Evolutionary conservation across 35 echinoderm and acorn worm genomes (phyloP).

Genomic region (Anneissia japonica): DNA sequence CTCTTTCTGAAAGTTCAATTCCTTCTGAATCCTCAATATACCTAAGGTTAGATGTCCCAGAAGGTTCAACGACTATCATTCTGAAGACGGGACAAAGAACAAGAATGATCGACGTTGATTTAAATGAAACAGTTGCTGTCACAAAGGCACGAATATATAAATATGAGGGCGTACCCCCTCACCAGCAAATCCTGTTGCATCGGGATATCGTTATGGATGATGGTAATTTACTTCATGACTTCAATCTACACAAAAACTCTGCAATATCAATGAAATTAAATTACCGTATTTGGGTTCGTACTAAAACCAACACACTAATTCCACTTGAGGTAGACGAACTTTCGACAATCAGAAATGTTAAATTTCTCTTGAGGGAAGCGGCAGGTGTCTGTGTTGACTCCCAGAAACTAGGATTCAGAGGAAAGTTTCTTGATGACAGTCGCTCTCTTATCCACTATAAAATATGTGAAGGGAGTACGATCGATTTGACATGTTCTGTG

Average conservation of each 20-base stretch:
- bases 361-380: conserved; percentile 12
- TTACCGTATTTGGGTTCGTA: conserved; percentile 16
- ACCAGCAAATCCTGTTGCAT: conserved; percentile 37
- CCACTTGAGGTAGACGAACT: conserved; percentile 28
- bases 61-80: conserved; percentile 23
- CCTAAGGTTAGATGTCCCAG: conserved; percentile 15
- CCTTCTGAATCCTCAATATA: neutral
- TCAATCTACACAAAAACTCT: conserved; percentile 26
- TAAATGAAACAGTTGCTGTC: conserved; percentile 29
- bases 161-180: conserved; percentile 38
- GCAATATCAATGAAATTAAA: conserved; percentile 27
- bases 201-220: conserved; percentile 31
- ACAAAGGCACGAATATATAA: conserved; percentile 47
- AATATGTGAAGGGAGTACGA: conserved; percentile 17
- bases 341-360: conserved; percentile 21
- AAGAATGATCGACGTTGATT: conserved; percentile 21
- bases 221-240: conserved; percentile 19
- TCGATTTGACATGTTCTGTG: neutral
- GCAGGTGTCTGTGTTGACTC: conserved; percentile 6
- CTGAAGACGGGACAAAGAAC: conserved; percentile 21
- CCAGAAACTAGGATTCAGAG: conserved; percentile 16
- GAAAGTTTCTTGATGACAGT: conserved; percentile 4
- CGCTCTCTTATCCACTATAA: conserved; percentile 18
- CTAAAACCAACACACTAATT: conserved; percentile 12
- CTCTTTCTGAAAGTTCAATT: conserved; percentile 9